A percentile compares a stretch with the other conserved stretches of the same genome.
These are phyloP conservation scores for Caenorhabditis sp. DNA, from an alignment of 2,888 invertebrate genomes.

Conservation along the genomic window DNA sequence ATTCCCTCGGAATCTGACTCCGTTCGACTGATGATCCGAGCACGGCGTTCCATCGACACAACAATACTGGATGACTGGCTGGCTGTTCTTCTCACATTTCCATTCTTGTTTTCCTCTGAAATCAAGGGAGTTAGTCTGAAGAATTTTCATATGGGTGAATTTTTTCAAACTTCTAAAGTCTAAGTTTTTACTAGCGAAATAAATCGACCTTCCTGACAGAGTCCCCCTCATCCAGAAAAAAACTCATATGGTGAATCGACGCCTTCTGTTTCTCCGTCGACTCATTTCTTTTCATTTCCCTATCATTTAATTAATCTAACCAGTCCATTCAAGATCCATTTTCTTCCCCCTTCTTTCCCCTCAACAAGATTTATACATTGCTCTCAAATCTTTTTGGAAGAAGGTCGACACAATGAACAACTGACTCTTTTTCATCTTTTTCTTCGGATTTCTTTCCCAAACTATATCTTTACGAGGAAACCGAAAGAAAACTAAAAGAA, in stretches of 20 bases:
- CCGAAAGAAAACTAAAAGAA: conserved; percentile 13
- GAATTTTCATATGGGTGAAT: no score
- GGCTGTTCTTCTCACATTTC: conserved; percentile 68
- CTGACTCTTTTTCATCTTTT: conserved; percentile 37
- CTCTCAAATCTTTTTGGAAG: conserved; percentile 26
- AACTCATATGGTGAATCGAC: conserved; percentile 1
- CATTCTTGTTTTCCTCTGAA: conserved; percentile 73
- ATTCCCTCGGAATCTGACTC: conserved; percentile 47
- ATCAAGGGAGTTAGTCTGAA: background rate
- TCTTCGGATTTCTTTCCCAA: conserved; percentile 7
- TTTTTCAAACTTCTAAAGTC: no score
- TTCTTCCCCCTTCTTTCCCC: background rate
- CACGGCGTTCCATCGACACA: conserved; percentile 63
- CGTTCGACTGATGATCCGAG: conserved; percentile 53
- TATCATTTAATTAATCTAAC: conserved; percentile 58
- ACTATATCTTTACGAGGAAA: conserved; percentile 28
- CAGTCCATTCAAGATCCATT: conserved; percentile 25
- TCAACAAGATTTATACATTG: conserved; percentile 39
- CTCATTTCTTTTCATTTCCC: conserved; percentile 19
- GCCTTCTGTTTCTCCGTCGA: conserved; percentile 11
- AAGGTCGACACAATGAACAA: conserved; percentile 37
- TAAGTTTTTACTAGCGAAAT: background rate
- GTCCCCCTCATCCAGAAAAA: background rate
- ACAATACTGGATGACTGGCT: conserved; percentile 61
- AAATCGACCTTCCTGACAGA: no score